These are phyloP conservation scores for Propithecus perrieri DNA, from an alignment of 2,797 vertebrate genomes.

Conservation along the genomic window DNA sequence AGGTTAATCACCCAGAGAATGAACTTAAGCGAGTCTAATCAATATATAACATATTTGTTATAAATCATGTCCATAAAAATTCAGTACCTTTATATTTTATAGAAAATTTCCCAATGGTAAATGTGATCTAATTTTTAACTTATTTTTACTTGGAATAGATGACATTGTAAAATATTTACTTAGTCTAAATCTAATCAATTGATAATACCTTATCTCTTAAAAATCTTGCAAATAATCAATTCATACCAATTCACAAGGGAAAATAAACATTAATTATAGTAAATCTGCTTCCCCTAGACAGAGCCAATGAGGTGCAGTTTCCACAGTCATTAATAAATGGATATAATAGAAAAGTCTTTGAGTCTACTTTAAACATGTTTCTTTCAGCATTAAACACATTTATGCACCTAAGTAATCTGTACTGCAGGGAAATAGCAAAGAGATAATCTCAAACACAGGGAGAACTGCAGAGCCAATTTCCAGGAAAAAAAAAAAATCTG, in stretches of 20 bases:
- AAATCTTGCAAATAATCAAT: conserved; percentile 30
- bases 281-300: conserved; percentile 36
- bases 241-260: not conserved
- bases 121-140: not conserved
- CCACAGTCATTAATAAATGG: conserved; percentile 26
- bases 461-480: conserved; percentile 10
- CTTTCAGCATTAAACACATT: conserved; percentile 41
- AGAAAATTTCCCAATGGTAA: conserved; percentile 11
- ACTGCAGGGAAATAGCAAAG: not conserved
- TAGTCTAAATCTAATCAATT: not conserved
- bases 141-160: conserved; percentile 41
- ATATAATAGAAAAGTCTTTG: not conserved
- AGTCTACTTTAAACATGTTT: conserved; percentile 42
- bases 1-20: not conserved
- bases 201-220: conserved; percentile 4
- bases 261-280: not conserved
- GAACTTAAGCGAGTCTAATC: not conserved
- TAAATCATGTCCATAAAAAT: conserved; percentile 25
- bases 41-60: not conserved
- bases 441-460: conserved; percentile 10
- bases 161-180: not conserved
- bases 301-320: not conserved
- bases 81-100: not conserved
- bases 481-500: conserved; percentile 12
- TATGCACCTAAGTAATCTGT: conserved; percentile 24